These are phyloP conservation scores for Python bivittatus DNA, from an alignment of 2,113 vertebrate genomes.

Conservation along the genomic window DNA sequence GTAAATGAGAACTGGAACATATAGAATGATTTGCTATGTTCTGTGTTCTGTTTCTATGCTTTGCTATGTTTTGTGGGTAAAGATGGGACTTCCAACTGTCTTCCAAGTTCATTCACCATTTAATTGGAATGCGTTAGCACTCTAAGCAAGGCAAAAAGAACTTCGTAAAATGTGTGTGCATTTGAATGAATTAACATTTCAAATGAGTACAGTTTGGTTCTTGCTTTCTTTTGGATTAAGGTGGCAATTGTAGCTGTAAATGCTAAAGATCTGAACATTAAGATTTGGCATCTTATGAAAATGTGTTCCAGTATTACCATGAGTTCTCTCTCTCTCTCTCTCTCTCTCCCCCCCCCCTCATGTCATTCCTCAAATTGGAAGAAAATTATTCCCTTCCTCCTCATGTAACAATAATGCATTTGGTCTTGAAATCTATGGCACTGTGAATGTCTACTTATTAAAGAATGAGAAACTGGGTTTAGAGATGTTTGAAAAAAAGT, in stretches of 20 bases:
- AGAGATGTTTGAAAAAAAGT: not conserved
- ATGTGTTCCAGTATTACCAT: not conserved
- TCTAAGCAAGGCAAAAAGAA: not conserved
- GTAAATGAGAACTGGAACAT: conserved; percentile 22
- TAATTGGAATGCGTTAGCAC: not conserved
- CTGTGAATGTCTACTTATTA: not conserved
- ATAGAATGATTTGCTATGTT: not conserved
- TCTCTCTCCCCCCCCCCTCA: not conserved
- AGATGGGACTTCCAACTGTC: not conserved
- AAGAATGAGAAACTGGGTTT: not conserved
- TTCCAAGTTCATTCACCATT: not conserved
- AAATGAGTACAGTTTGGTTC: not conserved
- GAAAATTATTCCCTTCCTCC: not conserved
- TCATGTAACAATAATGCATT: not conserved
- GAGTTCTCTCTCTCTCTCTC: not conserved
- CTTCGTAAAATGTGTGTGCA: not conserved
- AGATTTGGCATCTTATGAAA: not conserved
- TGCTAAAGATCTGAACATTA: not conserved
- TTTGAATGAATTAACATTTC: conserved; percentile 14
- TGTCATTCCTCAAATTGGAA: not conserved
- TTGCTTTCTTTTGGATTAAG: not conserved
- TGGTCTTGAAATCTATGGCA: not conserved
- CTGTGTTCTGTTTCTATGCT: not conserved
- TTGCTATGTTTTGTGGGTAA: not conserved
- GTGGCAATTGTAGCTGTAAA: not conserved